Base-by-base conservation (phyloP, 2,888 invertebrate species). In the Arctia plantaginis region DNA sequence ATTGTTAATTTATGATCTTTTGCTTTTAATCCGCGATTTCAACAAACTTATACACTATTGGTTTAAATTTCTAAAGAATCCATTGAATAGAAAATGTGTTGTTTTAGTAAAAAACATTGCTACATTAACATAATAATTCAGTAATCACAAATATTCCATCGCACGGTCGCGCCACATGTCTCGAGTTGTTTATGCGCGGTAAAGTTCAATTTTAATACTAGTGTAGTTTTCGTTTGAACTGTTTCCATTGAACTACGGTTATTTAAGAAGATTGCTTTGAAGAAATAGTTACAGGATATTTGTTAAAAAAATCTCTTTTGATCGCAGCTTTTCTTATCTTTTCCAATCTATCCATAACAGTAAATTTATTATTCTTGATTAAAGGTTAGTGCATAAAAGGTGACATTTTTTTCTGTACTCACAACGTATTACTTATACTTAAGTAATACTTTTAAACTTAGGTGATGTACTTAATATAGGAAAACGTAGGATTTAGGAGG, bases 191-290 rank as follows among this genome's bases (percentile, higher is more conserved):
- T 85, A 84, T 85, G 80, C 76, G 75, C 47, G 72, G 76, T 78
- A 84, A 84, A 84, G 84, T 83, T 85, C 84, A 84, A 85, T 76
- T 84, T 84, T 84, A 84, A 84, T 84, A 80, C 74, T 76, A 69
- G 77, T 73, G 76, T 73, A 78, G 77, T 78, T 83, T 81, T 77
- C 59, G 70, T 71, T 51, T 4, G 2, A 59, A 0, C 6, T 23
- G 84, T 83, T 77, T 77, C 51, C 85, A 76, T 74, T 80, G 8
- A 10, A 35, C 0, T 1, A 69, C 69, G 76, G 10, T 30, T 66
- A 71, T 64, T 35, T n/a, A 2, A 41, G 13, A 66, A 10, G 62
- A 27, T 62, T 59, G n/a, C 18, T 44, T 44, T 1, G 12, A 18
- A 44, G 18, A 44, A 44, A 44, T 18, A 44, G 15, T 3, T 44